Percentiles rank a stretch among this genome's conserved stretches.
Evolutionary conservation across 2,113 vertebrate genomes (phyloP).

Genomic region (Empidonax alnorum): DNA sequence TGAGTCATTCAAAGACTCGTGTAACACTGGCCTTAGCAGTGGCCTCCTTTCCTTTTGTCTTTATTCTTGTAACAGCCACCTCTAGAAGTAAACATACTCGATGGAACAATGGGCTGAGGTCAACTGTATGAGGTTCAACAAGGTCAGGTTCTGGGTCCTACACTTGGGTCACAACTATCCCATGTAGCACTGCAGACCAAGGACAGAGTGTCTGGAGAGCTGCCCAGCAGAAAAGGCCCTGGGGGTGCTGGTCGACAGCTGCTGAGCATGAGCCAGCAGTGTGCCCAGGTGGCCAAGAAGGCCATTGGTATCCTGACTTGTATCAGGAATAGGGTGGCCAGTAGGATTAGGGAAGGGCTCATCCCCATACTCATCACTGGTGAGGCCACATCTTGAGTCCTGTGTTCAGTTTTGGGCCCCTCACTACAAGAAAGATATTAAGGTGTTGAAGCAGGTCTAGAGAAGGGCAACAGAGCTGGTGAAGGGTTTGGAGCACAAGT

Average conservation of each 20-base stretch:
- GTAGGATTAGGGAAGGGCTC: not conserved
- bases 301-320: not conserved
- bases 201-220: not conserved
- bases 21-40: not conserved
- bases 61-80: not conserved
- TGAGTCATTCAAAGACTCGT: not conserved
- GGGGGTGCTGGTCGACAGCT: not conserved
- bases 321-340: not conserved
- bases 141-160: not conserved
- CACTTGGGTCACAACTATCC: not conserved
- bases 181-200: accelerated
- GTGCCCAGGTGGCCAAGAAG: not conserved
- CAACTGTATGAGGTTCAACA: not conserved
- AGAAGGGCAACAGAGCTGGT: not conserved
- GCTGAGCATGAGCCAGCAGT: not conserved
- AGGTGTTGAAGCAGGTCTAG: accelerated
- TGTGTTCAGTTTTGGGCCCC: not conserved
- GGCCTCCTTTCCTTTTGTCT: not conserved
- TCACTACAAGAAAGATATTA: not conserved
- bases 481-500: not conserved
- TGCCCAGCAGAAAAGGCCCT: not conserved
- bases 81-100: not conserved
- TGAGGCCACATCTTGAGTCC: not conserved
- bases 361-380: too few species aligned
- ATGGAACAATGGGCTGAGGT: not conserved